Evolutionary conservation across 92 coral and sea anemone genomes (phyloP).

Genomic region (Umimayanthus kanabou): DNA sequence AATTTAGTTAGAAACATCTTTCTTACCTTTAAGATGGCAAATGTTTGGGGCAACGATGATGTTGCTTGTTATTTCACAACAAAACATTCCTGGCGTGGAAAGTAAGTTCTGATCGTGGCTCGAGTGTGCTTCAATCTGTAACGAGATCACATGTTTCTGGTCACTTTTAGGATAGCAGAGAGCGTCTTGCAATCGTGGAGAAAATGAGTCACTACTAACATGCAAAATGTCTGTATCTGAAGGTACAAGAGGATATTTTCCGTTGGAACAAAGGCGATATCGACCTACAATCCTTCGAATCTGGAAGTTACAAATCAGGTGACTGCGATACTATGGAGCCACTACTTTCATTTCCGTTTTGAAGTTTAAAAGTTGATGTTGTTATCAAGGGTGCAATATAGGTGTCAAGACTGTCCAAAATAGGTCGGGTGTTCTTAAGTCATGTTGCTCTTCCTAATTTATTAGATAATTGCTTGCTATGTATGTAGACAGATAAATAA

Average conservation of each 20-base stretch:
- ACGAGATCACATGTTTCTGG: not conserved
- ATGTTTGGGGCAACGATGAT: constrained; percentile 95
- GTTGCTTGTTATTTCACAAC: constrained; percentile 97
- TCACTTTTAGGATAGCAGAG: not conserved
- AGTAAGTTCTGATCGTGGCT: constrained; percentile 63
- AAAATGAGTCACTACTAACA: not conserved
- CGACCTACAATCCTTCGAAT: constrained; percentile 93
- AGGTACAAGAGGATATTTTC: constrained; percentile 98
- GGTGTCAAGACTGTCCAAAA: not conserved
- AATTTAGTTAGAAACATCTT: not conserved
- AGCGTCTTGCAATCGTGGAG: not conserved
- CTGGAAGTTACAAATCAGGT: constrained; percentile 97
- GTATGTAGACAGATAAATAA: not conserved
- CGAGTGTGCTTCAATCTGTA: not conserved
- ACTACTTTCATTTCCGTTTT: constrained; percentile 27
- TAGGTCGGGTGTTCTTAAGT: not conserved
- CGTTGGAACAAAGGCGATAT: constrained; percentile 94
- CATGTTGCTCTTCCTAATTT: not conserved
- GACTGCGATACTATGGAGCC: not conserved
- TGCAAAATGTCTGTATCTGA: constrained; percentile 26
- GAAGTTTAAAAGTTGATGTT: not conserved
- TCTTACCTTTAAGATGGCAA: constrained; percentile 66
- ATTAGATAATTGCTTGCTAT: not conserved
- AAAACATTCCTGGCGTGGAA: constrained; percentile 99
- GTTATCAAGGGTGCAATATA: not conserved